Conservation (phyloP, 2,113 vertebrate genomes). For the Elaphurus davidianus region DNA sequence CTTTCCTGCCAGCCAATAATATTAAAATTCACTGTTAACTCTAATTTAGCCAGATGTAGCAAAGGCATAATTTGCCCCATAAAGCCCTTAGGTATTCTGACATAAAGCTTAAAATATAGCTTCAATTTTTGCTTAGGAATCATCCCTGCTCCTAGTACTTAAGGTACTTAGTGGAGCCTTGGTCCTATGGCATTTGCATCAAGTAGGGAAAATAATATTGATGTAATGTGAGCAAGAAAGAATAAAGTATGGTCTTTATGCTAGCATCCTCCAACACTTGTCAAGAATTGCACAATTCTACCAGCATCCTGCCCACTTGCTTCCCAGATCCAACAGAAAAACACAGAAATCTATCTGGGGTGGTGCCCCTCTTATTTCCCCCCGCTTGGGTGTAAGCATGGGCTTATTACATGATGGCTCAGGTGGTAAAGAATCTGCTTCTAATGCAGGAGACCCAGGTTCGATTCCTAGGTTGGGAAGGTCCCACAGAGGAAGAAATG, state of each 20-base stretch:
- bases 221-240: neutral
- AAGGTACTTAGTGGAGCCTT: neutral
- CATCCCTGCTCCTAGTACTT: neutral
- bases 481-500: neutral
- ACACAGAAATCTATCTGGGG: neutral
- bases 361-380: rapidly evolving
- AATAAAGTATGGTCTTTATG: neutral
- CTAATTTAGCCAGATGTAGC: neutral
- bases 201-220: neutral
- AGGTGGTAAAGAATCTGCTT: neutral
- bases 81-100: neutral
- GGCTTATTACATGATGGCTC: neutral
- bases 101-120: neutral
- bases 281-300: neutral
- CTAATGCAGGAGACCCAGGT: neutral
- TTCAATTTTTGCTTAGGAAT: neutral
- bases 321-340: neutral
- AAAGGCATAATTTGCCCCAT: neutral
- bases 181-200: neutral
- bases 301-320: neutral
- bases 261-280: neutral
- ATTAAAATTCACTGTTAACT: neutral
- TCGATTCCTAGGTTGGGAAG: neutral
- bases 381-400: neutral
- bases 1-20: neutral